These are phyloP conservation scores for Lasaia peninsularis DNA, from an alignment of 1,140 invertebrate species.

Conservation along the genomic window DNA sequence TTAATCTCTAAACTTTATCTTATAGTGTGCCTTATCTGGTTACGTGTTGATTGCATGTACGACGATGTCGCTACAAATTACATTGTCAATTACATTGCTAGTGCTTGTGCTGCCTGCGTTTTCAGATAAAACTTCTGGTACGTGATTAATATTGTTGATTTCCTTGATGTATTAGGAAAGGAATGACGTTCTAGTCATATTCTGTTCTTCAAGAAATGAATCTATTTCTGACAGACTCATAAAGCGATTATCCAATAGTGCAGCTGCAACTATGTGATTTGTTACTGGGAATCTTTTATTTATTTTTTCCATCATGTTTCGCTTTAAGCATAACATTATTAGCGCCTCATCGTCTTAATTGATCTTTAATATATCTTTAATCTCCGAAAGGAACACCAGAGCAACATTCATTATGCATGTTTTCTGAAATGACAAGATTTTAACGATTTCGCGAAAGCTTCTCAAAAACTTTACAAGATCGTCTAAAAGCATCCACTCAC, in stretches of 20 bases:
- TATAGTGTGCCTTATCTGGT: too few relatives aligned
- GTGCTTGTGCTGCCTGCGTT: too few relatives aligned
- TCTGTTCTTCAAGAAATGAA: background rate
- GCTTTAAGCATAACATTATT: slow-evolving; percentile 15
- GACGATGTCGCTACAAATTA: too few relatives aligned
- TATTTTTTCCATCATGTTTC: slow-evolving; percentile 20
- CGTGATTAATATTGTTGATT: too few relatives aligned
- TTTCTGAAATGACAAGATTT: slow-evolving; percentile 17
- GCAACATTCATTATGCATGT: slow-evolving; percentile 20
- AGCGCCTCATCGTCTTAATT: slow-evolving; percentile 16
- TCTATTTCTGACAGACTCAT: background rate
- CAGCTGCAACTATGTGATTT: slow-evolving; percentile 12
- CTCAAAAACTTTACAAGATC: slow-evolving; percentile 20
- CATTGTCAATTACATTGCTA: too few relatives aligned
- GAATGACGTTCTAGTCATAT: background rate
- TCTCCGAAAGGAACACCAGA: background rate
- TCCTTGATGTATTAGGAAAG: background rate
- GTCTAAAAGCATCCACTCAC: slow-evolving; percentile 20
- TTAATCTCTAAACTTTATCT: too few relatives aligned
- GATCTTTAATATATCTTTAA: background rate
- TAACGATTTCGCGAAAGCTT: slow-evolving; percentile 16
- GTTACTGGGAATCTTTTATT: slow-evolving; percentile 8
- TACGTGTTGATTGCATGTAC: too few relatives aligned
- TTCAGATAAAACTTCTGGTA: too few relatives aligned
- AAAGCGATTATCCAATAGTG: slow-evolving; percentile 20